These are phyloP conservation scores for Neogale vison DNA, from an alignment of 2,113 vertebrate species.

Conservation along the genomic window DNA sequence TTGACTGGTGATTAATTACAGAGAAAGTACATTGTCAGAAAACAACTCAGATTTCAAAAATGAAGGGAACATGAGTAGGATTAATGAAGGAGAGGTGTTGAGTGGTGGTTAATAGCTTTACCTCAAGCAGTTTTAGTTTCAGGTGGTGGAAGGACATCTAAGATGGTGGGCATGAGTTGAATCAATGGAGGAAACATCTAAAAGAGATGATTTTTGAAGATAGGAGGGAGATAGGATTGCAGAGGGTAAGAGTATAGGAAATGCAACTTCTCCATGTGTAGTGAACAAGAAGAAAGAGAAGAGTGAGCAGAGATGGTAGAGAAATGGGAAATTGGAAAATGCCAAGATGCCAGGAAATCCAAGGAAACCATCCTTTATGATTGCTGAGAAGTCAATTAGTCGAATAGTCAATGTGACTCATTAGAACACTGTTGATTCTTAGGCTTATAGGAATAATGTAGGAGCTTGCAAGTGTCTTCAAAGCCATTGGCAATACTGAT, in stretches of 20 bases:
- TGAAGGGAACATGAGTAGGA: fast-evolving
- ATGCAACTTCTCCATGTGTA: background rate
- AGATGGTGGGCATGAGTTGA: background rate
- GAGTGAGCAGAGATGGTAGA: background rate
- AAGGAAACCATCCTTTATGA: background rate
- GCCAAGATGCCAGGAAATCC: background rate
- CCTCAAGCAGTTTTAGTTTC: background rate
- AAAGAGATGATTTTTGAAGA: background rate
- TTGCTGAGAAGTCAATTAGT: background rate
- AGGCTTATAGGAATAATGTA: fast-evolving
- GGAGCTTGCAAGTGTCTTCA: background rate
- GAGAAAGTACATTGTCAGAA: background rate
- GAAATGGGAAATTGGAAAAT: fast-evolving
- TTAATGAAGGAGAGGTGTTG: background rate
- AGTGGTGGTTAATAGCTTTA: no score
- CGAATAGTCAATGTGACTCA: background rate
- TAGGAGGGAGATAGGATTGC: background rate
- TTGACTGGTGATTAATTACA: background rate
- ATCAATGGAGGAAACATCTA: background rate
- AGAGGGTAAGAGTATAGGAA: background rate
- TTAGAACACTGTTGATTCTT: fast-evolving
- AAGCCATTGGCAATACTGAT: background rate
- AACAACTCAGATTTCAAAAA: background rate
- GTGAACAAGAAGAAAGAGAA: background rate
- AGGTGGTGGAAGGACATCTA: background rate